These are phyloP conservation scores for Melanargia galathea DNA, from an alignment of 2,888 invertebrate species.

Conservation along the genomic window DNA sequence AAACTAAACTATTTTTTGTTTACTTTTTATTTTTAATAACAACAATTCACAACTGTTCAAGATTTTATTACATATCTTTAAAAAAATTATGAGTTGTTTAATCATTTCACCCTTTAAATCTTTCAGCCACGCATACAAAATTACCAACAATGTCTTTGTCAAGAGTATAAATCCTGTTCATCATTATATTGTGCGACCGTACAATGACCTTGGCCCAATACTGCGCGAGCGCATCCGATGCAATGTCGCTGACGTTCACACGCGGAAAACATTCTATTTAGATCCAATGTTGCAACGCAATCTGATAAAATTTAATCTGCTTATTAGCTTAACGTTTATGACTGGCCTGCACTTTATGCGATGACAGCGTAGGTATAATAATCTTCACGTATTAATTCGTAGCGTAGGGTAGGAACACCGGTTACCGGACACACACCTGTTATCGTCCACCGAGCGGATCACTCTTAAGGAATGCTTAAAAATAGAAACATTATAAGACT, in stretches of 20 bases:
- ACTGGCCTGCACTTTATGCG: slow-evolving; percentile 26
- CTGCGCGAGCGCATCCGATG: slow-evolving; percentile 58
- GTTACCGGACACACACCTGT: too few relatives aligned
- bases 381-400: not conserved
- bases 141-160: not conserved
- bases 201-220: slow-evolving; percentile 67
- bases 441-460: too few relatives aligned
- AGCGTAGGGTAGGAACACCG: too few relatives aligned
- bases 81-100: not conserved
- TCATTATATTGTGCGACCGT: slow-evolving; percentile 28
- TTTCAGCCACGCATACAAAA: not conserved
- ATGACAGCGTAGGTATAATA: slow-evolving; percentile 25
- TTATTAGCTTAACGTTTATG: slow-evolving; percentile 32
- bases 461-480: too few relatives aligned
- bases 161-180: slow-evolving; percentile 32
- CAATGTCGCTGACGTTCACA: slow-evolving; percentile 54
- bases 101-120: not conserved
- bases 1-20: too few relatives aligned
- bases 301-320: slow-evolving; percentile 33
- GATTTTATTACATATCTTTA: not conserved
- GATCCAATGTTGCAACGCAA: slow-evolving; percentile 47
- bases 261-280: slow-evolving; percentile 65
- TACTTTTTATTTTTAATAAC: too few relatives aligned
- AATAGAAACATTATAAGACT: too few relatives aligned
- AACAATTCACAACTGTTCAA: not conserved